phyloP scores from a whole-genome alignment of 2,888 invertebrate species.

The Nephrotoma appendiculata region DNA sequence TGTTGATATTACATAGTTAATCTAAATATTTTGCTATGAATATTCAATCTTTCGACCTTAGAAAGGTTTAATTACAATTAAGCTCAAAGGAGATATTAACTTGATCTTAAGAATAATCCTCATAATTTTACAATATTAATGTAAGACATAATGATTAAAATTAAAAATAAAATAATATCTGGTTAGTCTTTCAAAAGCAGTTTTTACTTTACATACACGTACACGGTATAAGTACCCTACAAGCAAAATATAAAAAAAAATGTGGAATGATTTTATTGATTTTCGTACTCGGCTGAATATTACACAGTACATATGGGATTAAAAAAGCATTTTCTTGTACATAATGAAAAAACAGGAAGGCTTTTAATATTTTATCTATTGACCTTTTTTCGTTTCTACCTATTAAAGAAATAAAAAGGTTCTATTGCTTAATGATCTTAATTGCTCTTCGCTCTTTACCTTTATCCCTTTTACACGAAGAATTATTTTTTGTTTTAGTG shows the following conservation, averaged over 20 bases:
- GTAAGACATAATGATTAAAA: no score
- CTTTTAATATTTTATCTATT: background rate
- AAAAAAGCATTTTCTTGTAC: background rate
- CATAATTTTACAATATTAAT: no score
- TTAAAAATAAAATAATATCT: no score
- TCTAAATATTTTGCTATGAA: no score
- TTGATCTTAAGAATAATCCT: no score
- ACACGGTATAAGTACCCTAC: no score
- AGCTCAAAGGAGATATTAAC: no score
- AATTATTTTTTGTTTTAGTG: background rate
- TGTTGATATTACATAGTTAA: no score
- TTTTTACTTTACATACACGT: no score
- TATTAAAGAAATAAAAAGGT: background rate
- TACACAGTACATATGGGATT: background rate
- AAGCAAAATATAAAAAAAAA: background rate
- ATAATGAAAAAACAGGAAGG: background rate
- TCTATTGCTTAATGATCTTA: background rate
- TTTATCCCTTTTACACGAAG: background rate
- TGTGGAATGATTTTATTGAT: background rate
- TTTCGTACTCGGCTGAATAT: background rate
- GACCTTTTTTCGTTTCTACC: background rate
- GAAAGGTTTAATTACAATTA: no score
- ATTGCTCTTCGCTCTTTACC: background rate
- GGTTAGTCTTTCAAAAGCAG: no score
- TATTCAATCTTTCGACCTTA: no score